Conservation (phyloP, 2,888 invertebrate species). For the Diplazon laetatorius region DNA sequence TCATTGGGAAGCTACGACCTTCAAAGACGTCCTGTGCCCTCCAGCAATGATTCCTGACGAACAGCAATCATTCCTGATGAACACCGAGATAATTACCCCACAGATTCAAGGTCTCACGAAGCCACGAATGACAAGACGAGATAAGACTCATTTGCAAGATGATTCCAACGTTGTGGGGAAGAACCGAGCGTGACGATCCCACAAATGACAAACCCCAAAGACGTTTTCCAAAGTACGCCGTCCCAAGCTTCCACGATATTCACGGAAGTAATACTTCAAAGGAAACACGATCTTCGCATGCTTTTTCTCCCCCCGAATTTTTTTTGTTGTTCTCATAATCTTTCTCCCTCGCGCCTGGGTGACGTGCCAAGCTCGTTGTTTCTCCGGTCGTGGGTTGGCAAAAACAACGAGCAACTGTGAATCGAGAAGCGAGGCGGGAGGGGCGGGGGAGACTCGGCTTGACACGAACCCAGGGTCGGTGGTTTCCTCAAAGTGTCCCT, state of each 20-base stretch:
- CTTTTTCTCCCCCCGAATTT: not conserved
- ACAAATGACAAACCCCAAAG: not conserved
- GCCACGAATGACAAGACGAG: conserved; percentile 13
- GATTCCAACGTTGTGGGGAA: not conserved
- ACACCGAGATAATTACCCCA: not conserved
- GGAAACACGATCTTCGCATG: conserved; percentile 5
- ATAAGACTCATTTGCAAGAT: conserved; percentile 8
- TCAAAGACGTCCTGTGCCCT: not conserved
- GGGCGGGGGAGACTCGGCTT: conserved; percentile 10
- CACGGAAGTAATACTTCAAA: conserved; percentile 19
- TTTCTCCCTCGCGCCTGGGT: not conserved
- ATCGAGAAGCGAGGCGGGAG: conserved; percentile 12
- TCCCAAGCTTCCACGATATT: conserved; percentile 5
- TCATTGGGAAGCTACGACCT: not conserved
- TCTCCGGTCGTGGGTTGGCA: conserved; percentile 12
- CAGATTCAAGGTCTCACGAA: not conserved
- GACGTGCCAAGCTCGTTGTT: conserved; percentile 2
- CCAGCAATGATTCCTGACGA: not conserved
- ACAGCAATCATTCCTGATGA: not conserved
- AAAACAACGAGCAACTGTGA: conserved; percentile 14
- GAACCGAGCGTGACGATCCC: not conserved
- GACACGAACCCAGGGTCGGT: not conserved
- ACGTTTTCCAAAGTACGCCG: not conserved
- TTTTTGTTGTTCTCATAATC: not conserved
- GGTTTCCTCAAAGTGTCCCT: conserved; percentile 22